These are phyloP conservation scores for Troilus luridus DNA, from an alignment of 2,888 invertebrate genomes.

Conservation along the genomic window DNA sequence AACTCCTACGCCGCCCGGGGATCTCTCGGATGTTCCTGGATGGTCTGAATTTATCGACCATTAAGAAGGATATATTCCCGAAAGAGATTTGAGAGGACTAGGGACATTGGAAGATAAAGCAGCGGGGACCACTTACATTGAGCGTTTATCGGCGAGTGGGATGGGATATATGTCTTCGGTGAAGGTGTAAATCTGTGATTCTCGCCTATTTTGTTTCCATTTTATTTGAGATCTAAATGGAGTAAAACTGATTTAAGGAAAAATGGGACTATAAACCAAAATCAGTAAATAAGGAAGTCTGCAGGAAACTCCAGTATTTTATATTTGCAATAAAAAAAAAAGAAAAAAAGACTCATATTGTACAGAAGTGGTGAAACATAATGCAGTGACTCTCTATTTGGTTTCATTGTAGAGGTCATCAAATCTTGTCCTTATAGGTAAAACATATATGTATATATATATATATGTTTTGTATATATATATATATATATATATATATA, in stretches of 20 bases:
- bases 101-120: slow-evolving; percentile 45
- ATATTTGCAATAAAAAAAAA: no score
- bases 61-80: slow-evolving; percentile 46
- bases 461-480: no score
- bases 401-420: no score
- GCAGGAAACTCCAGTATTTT: no score
- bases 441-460: no score
- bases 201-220: slow-evolving; percentile 12
- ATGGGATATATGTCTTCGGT: slow-evolving; percentile 28
- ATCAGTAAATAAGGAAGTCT: not conserved
- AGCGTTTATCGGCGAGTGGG: slow-evolving; percentile 45
- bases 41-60: slow-evolving; percentile 51
- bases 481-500: no score
- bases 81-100: slow-evolving; percentile 40
- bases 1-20: not conserved
- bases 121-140: slow-evolving; percentile 10
- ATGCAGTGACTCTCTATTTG: no score
- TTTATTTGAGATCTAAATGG: not conserved
- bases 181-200: slow-evolving; percentile 36
- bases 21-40: slow-evolving; percentile 24
- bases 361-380: no score
- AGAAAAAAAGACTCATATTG: no score
- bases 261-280: not conserved
- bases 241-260: not conserved
- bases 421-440: no score